These are phyloP conservation scores for Agrochola litura DNA, from an alignment of 2,888 invertebrate species.

Conservation along the genomic window DNA sequence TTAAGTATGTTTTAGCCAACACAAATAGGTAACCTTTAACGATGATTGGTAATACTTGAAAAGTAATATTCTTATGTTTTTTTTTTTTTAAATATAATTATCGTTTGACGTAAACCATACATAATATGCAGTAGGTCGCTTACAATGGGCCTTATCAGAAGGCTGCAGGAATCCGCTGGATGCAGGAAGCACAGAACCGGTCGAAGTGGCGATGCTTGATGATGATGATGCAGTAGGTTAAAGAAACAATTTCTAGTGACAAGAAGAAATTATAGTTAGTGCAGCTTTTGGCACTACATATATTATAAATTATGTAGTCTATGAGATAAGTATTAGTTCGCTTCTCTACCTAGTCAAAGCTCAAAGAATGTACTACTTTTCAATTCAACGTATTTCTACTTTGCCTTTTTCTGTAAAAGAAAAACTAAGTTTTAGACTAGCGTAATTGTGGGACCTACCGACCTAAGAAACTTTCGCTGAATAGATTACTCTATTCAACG, in stretches of 20 bases:
- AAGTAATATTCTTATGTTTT: neutral
- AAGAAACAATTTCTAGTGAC: neutral
- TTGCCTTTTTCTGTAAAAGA: slow-evolving; percentile 20
- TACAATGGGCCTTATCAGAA: no score
- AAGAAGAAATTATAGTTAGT: neutral
- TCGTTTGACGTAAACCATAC: neutral
- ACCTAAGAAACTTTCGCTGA: slow-evolving; percentile 52
- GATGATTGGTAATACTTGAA: neutral
- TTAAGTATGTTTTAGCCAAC: neutral
- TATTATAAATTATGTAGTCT: neutral
- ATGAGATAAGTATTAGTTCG: slow-evolving; percentile 5
- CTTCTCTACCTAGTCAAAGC: slow-evolving; percentile 19
- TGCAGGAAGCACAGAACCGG: no score
- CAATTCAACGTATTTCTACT: slow-evolving; percentile 39
- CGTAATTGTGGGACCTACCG: slow-evolving; percentile 44
- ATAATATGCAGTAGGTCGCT: no score
- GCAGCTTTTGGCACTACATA: neutral
- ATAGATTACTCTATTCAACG: slow-evolving; percentile 46
- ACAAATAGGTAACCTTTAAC: neutral
- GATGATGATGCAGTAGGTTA: no score
- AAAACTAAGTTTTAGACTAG: slow-evolving; percentile 44
- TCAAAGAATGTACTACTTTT: slow-evolving; percentile 41
- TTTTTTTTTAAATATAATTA: neutral
- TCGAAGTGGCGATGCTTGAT: no score
- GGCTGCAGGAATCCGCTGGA: no score